Evolutionary conservation across 1,140 invertebrate genomes (phyloP), one percentile per base, ranked within the genome.

Genomic region (Platorchestia sp.): DNA sequence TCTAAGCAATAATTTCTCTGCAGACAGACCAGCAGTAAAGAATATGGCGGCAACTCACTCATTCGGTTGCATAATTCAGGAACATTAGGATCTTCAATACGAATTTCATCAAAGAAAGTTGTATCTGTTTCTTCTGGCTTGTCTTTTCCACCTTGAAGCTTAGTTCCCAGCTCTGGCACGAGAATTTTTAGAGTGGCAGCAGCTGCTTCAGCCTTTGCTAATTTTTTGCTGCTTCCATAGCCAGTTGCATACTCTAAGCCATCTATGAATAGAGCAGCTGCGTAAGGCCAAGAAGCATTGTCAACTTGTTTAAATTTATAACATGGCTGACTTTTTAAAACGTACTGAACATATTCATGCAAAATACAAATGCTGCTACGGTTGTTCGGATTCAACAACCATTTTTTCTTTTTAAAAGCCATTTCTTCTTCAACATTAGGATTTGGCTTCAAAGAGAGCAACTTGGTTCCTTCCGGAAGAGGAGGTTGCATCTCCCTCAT

Each of bases 311-410:
- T 98, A 97, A 99, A 99, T 97, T 98, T 98, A 97, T 99, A 99
- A 19, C 98, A 98, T 6, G 99, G 99, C 97, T 99, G 99, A 95
- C 99, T 98, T 97, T 99, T 99, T 95, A 99, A 97, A 22, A 99
- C 99, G 97, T 99, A 98, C 96, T 99, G 99, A 45, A 99, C 98
- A 97, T 99, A 99, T 97, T 99, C 99, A 97, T 99, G 99, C 95
- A 99, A 97, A 97, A 99, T 99, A 97, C 99, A 99, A n/a, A 99
- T 98, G 97, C 99, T 99, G 96, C 98, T 99, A 97, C 99, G 99
- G n/a, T 98, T 98, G 97, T 98, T 98, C 44, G 98, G 98, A 97
- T 99, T 99, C 98, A 99, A 98, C 95, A 99, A 98, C 98, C 98
- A 99, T 97, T 99, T 98, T 96, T 98, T 98, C 45, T 98, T 98